Conservation (phyloP, 1,140 invertebrate species). For the Papilio polytes region DNA sequence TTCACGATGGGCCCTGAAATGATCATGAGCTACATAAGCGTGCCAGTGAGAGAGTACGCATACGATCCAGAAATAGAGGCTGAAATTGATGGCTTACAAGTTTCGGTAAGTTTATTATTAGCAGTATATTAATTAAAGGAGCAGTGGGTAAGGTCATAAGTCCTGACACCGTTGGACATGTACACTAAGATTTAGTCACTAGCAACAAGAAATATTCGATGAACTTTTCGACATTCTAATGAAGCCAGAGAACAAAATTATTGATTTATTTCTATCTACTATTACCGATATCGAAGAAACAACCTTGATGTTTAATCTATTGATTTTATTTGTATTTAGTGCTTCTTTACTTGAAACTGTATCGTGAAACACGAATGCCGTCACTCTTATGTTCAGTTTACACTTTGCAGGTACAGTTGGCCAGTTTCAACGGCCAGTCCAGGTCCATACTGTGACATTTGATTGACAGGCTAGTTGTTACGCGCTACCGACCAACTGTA, state of each 20-base stretch:
- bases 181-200: neutral
- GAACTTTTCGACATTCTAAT: neutral
- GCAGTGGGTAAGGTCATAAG: neutral
- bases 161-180: neutral
- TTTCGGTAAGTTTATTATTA: constrained; percentile 52
- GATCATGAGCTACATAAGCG: constrained; percentile 55
- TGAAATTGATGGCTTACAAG: constrained; percentile 70
- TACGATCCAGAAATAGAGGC: constrained; percentile 63
- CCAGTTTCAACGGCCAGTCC: too few species aligned
- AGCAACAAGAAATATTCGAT: neutral
- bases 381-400: too few species aligned
- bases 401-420: too few species aligned
- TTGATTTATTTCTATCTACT: neutral
- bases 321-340: neutral
- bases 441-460: too few species aligned
- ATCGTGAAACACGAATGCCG: too few species aligned
- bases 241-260: neutral
- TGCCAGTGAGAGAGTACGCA: constrained; percentile 59
- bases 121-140: neutral
- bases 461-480: too few species aligned
- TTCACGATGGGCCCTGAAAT: constrained; percentile 57
- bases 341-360: neutral
- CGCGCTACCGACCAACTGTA: too few species aligned
- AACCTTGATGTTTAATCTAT: neutral
- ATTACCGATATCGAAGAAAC: neutral